Evolutionary conservation across 2,888 invertebrate species (phyloP).

Genomic region (Lycaena phlaeas): DNA sequence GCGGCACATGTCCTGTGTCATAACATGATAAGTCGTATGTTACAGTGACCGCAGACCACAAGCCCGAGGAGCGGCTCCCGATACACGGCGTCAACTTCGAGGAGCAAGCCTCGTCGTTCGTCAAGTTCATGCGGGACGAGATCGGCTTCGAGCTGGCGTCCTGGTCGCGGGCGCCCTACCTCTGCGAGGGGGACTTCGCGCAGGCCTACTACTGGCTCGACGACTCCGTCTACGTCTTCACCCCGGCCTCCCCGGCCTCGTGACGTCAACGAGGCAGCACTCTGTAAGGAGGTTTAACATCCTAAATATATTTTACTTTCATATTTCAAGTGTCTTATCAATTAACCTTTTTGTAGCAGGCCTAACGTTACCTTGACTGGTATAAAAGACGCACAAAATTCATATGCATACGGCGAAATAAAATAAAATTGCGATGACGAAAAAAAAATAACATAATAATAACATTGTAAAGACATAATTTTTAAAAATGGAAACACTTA

Average conservation of each 20-base stretch:
- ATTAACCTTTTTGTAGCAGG: too few species aligned
- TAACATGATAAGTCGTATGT: neutral
- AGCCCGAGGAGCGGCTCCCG: conserved; percentile 79
- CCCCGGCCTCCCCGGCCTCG: conserved; percentile 25
- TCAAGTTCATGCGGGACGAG: conserved; percentile 67
- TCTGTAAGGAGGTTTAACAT: too few species aligned
- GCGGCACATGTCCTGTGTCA: neutral
- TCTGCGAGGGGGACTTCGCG: conserved; percentile 96
- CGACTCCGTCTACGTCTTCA: conserved; percentile 90
- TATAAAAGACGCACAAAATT: too few species aligned
- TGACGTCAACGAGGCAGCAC: neutral
- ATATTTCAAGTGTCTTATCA: too few species aligned
- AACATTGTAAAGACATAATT: too few species aligned
- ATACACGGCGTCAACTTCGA: conserved; percentile 80
- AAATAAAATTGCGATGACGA: too few species aligned
- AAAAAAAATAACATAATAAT: too few species aligned
- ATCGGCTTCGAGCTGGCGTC: conserved; percentile 85
- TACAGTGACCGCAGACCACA: conserved; percentile 77
- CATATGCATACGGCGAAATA: too few species aligned
- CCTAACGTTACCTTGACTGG: too few species aligned
- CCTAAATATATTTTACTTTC: too few species aligned
- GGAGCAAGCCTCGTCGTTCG: conserved; percentile 84
- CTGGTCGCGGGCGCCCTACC: conserved; percentile 94
- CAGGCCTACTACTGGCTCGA: conserved; percentile 94
- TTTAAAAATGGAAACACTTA: too few species aligned